phyloP scores from a whole-genome alignment of 1,140 invertebrate genomes.

The Hylaeus volcanicus region DNA sequence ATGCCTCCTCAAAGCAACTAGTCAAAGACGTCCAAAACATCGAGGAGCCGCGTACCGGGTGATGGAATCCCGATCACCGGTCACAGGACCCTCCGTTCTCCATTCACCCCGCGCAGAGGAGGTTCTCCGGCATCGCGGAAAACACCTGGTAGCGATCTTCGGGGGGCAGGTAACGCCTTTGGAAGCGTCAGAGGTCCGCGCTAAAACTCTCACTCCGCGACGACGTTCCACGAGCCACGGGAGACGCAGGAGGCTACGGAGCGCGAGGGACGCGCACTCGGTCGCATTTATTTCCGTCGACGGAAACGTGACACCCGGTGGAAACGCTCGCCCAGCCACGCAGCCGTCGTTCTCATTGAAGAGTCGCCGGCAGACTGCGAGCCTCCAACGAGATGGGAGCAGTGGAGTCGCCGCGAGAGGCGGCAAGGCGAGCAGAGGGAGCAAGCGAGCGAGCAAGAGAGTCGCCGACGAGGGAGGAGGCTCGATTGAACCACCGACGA shows the following conservation, averaged over 20 bases:
- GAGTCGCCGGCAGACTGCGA: constrained; percentile 77
- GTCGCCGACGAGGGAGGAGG: background rate
- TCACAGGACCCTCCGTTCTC: background rate
- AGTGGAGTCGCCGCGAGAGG: constrained; percentile 57
- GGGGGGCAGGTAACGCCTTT: background rate
- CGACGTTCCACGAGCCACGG: background rate
- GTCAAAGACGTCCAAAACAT: constrained; percentile 1
- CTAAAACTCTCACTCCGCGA: background rate
- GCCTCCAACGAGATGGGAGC: constrained; percentile 70
- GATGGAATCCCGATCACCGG: background rate
- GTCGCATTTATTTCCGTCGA: constrained; percentile 59
- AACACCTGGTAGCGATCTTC: background rate
- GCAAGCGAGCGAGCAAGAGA: background rate
- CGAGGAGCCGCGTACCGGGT: background rate
- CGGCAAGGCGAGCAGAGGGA: constrained; percentile 25
- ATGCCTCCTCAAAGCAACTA: background rate
- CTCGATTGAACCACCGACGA: constrained; percentile 12
- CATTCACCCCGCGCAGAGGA: too few relatives aligned
- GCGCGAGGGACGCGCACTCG: constrained; percentile 15
- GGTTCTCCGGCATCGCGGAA: background rate
- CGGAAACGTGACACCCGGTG: constrained; percentile 64
- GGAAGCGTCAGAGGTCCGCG: background rate
- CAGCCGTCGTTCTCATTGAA: constrained; percentile 70
- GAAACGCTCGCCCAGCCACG: constrained; percentile 34
- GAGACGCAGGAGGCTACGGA: background rate